phyloP scores from a whole-genome alignment of 2,797 vertebrate genomes.

The Merluccius polli region DNA sequence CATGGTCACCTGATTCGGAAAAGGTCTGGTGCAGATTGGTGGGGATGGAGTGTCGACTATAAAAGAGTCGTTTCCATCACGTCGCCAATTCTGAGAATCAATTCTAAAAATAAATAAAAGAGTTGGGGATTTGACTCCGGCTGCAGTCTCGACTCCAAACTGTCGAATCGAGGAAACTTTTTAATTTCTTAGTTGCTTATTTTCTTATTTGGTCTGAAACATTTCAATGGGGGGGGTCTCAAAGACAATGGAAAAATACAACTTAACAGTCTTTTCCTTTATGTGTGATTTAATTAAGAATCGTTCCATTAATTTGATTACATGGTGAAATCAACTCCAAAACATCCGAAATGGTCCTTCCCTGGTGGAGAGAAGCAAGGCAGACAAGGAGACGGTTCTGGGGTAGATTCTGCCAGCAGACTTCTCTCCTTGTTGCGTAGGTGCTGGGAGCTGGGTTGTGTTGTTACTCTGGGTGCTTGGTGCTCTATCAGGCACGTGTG shows the following conservation, averaged over 20 bases:
- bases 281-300: background rate
- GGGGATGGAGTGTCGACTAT: too few species aligned
- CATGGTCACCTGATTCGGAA: too few species aligned
- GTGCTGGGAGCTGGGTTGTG: background rate
- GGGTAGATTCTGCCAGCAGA: background rate
- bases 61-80: too few species aligned
- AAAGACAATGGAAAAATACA: background rate
- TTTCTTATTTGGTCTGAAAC: background rate
- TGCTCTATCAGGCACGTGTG: background rate
- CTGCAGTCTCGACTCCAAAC: background rate
- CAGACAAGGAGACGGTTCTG: background rate
- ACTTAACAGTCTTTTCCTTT: background rate
- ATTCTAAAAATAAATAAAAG: background rate
- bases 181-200: background rate
- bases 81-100: background rate
- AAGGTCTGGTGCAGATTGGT: too few species aligned
- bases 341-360: background rate
- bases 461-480: background rate
- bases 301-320: background rate
- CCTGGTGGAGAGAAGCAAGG: background rate
- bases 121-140: background rate
- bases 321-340: background rate
- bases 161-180: background rate
- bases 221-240: background rate
- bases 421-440: too few species aligned